phyloP scores from a whole-genome alignment of 2,888 invertebrate species.

The Hermodice carunculata region DNA sequence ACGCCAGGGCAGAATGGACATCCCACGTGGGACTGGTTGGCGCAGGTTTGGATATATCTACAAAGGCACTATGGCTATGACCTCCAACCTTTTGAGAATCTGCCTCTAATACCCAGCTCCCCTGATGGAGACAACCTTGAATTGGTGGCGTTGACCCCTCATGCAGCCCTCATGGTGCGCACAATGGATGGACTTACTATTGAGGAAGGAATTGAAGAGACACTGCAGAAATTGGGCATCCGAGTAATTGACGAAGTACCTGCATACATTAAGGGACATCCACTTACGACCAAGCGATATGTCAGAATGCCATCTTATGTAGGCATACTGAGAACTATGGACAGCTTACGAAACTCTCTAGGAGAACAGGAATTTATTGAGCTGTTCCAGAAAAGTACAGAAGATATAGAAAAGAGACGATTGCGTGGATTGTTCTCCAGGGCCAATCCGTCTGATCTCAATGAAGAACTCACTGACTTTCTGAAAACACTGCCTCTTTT shows the following conservation, averaged over 20 bases:
- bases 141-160: constrained; percentile 28
- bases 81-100: constrained; percentile 34
- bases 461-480: constrained; percentile 16
- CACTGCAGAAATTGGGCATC: constrained; percentile 34
- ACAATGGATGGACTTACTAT: constrained; percentile 31
- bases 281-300: constrained; percentile 31
- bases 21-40: constrained; percentile 39
- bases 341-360: constrained; percentile 5
- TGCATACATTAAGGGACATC: constrained; percentile 36
- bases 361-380: constrained; percentile 3
- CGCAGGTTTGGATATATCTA: constrained; percentile 39
- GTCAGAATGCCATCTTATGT: constrained; percentile 36
- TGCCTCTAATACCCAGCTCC: constrained; percentile 37
- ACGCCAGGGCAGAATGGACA: constrained; percentile 28
- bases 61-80: constrained; percentile 27
- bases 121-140: constrained; percentile 10
- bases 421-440: constrained; percentile 35
- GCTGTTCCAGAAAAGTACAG: neutral
- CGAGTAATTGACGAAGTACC: constrained; percentile 39
- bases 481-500: constrained; percentile 39
- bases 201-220: constrained; percentile 20
- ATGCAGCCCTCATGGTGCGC: constrained; percentile 23
- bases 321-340: constrained; percentile 33
- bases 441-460: constrained; percentile 29
- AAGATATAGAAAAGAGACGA: constrained; percentile 26